Evolutionary conservation across 2,888 invertebrate genomes (phyloP), one percentile per base, ranked within the genome.

Genomic region (Ceratothoa steindachneri): DNA sequence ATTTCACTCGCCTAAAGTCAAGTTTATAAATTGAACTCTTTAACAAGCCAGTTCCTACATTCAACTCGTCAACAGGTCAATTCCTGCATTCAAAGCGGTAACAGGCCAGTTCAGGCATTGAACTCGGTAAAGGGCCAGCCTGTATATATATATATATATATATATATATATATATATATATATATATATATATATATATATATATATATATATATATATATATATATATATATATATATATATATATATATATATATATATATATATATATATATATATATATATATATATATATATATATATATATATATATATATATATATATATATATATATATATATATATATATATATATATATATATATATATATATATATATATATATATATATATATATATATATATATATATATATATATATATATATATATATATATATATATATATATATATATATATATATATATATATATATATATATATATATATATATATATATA

Each of bases 311-410:
- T 67, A 67, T 67, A 67, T 67, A 67, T 67, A 67, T 67, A 30
- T 67, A 67, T 67, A 67, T 67, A 67, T 67, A 67, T 67, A 30
- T 67, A 67, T 67, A 67, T 67, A 67, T 30, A 67, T 67, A 67
- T 29, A 67, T 67, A 67, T 67, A 67, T 67, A 67, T 67, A 67
- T 2, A 67, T 28, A 67, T 67, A 1, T 28, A 67, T 69, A 69
- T 52, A 69, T 69, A 69, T 52, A 69, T 69, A 69, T 69, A 69
- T 69, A 69, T 69, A 68, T 65, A 71, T 65, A 71, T 65, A 65
- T 65, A 71, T 71, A 65, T 65, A 65, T 71, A 65, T 71, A 71
- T 65, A 64, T 64, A 65, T 71, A 71, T 71, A 65, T 65, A 71
- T 71, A 65, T 71, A 71, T 65, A 71, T 65, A 65, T 71, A 65